Conservation (phyloP, 2,888 invertebrate genomes). For the Leucozona laternaria region DNA sequence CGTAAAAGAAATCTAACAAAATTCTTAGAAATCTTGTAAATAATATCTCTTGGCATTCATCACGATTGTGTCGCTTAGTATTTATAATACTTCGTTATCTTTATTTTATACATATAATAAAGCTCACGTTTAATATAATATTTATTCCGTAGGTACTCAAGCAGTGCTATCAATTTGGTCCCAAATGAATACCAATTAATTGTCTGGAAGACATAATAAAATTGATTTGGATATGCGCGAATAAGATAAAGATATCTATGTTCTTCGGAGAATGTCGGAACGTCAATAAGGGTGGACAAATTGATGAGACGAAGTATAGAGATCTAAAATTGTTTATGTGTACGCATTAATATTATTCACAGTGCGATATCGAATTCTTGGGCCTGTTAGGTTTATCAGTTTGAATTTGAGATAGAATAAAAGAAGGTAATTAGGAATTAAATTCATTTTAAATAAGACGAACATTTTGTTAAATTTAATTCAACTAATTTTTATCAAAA, state of each 20-base stretch:
- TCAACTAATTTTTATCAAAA: too few species aligned
- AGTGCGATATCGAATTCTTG: not conserved
- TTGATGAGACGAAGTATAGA: constrained; percentile 10
- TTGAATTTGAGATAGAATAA: not conserved
- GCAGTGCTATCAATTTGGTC: constrained; percentile 19
- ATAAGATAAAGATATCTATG: not conserved
- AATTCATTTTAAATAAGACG: too few species aligned
- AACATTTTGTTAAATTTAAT: too few species aligned
- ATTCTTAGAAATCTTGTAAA: constrained; percentile 13
- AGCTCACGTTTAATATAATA: constrained; percentile 17
- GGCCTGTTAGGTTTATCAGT: not conserved
- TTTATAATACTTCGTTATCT: constrained; percentile 17
- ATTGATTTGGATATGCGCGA: constrained; percentile 20
- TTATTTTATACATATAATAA: not conserved
- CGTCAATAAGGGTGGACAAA: not conserved
- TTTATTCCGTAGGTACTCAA: not conserved
- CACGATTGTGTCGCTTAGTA: constrained; percentile 2
- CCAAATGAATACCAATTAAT: constrained; percentile 40
- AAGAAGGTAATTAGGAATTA: too few species aligned
- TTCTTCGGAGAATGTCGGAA: not conserved
- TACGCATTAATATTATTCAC: not conserved
- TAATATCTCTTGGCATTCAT: constrained; percentile 10
- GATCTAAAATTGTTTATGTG: not conserved
- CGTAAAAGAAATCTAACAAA: not conserved
- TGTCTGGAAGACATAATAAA: constrained; percentile 29